Evolutionary conservation across 1,140 invertebrate genomes (phyloP).

Genomic region (Drusus annulatus): DNA sequence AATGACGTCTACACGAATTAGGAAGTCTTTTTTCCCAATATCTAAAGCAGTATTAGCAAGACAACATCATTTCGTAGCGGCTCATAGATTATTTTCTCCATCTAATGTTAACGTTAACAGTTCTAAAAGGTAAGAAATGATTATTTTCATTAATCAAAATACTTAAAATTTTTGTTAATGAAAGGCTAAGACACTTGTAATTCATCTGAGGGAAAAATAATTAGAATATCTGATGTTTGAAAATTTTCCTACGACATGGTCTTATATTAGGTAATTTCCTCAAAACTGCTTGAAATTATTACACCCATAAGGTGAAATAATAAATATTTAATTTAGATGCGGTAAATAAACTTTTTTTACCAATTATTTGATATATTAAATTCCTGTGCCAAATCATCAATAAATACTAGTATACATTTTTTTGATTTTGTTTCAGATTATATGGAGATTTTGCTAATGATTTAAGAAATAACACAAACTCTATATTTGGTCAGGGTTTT

Average conservation of each 20-base stretch:
- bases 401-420: not conserved
- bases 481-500: not conserved
- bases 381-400: not conserved
- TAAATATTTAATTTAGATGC: not conserved
- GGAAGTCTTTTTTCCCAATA: conserved; percentile 11
- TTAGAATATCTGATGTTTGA: no score
- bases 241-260: no score
- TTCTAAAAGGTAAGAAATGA: no score
- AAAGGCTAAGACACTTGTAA: no score
- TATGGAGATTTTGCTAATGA: not conserved
- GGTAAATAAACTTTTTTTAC: not conserved
- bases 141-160: no score
- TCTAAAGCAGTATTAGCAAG: not conserved
- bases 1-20: conserved; percentile 1
- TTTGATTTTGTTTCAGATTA: conserved; percentile 9
- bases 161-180: no score
- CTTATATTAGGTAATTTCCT: no score
- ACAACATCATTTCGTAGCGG: not conserved
- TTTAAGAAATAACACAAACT: not conserved
- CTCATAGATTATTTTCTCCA: no score
- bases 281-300: no score
- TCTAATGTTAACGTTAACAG: no score
- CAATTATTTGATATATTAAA: not conserved
- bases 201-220: no score
- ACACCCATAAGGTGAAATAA: not conserved